Evolutionary conservation across 2,888 invertebrate genomes (phyloP), one percentile per base, ranked within the genome.

Genomic region (Tetrapedia diversipes): DNA sequence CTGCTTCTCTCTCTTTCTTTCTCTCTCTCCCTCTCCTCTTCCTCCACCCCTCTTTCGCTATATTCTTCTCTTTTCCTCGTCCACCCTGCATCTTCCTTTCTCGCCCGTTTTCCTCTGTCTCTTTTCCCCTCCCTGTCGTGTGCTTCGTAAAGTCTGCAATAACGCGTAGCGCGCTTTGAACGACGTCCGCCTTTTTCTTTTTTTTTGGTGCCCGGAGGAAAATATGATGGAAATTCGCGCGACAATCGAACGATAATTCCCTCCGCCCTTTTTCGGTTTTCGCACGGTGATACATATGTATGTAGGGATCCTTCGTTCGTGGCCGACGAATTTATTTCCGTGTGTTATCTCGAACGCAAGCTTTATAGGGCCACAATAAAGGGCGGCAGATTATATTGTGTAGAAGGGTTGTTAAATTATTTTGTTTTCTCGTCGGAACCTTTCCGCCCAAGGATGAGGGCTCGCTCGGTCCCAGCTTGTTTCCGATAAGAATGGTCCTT

Each of bases 1-100:
- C 83, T 82, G 77, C 81, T 76, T 77, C 56, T 63, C 47, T 77
- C 57, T 53, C 60, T 47, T 34, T 56, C 39, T 61, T 32, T 45
- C 34, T 41, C 53, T 6, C 19, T 37, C 51, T 10, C 49, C 32
- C 10, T 14, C n/a, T 16, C 16, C 29, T 14, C 32, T n/a, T n/a
- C n/a, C n/a, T 19, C 4, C 14, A 4, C 22, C 14, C n/a, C n/a
- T 6, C 49, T 32, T n/a, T 39, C 22, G n/a, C n/a, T n/a, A n/a
- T n/a, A n/a, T n/a, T n/a, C n/a, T n/a, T n/a, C n/a, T n/a, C n/a
- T n/a, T n/a, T n/a, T n/a, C n/a, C n/a, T n/a, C n/a, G n/a, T n/a
- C n/a, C n/a, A n/a, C 4, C n/a, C 34, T 11, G 19, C 22, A 19
- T 75, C 43, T 56, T 39, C 59, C 43, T 45, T 43, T 34, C 27